phyloP scores from a whole-genome alignment of 2,113 vertebrate genomes.

The Spermophilus dauricus region DNA sequence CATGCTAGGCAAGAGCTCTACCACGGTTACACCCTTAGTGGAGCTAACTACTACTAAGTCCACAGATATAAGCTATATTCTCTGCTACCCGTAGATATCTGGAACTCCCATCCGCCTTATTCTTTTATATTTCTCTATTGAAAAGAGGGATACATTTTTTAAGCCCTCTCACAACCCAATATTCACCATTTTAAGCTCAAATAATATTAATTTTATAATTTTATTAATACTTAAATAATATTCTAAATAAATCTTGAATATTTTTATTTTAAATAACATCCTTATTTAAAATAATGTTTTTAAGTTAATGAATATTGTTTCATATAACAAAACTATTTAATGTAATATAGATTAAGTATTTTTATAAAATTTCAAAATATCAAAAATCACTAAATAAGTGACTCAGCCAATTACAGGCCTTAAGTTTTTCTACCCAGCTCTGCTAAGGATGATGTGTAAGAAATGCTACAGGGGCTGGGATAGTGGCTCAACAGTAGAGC shows the following conservation, averaged over 20 bases:
- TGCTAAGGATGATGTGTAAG: not conserved
- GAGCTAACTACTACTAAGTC: not conserved
- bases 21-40: not conserved
- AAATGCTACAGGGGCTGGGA: not conserved
- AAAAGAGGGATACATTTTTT: not conserved
- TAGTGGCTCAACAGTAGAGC: too few species aligned
- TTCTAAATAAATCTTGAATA: not conserved
- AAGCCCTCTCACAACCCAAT: not conserved
- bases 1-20: too few species aligned
- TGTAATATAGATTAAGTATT: not conserved
- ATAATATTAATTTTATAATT: not conserved
- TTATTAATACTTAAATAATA: not conserved
- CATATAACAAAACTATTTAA: not conserved
- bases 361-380: conserved; percentile 41
- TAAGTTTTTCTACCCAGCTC: not conserved
- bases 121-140: not conserved
- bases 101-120: not conserved
- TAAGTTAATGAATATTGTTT: too few species aligned
- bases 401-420: not conserved
- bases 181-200: not conserved
- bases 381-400: not conserved
- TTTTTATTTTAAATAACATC: not conserved
- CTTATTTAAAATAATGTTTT: not conserved
- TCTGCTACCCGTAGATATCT: not conserved
- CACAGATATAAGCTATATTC: not conserved